Base-by-base conservation (phyloP, 2,113 vertebrate genomes). In the Cygnus atratus region DNA sequence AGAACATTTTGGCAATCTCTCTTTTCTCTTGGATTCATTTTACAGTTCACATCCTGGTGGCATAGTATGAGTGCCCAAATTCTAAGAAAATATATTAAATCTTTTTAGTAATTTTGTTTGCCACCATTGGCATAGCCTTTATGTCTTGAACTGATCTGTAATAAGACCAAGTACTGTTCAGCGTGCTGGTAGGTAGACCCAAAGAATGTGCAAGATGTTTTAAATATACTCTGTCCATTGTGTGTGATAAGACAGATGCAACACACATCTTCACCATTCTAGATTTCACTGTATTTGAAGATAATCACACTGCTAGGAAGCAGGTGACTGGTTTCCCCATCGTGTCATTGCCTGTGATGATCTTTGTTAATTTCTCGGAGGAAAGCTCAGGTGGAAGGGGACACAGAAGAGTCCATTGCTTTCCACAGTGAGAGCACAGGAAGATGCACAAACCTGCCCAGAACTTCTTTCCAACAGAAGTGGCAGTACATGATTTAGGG, bases 381-480 rank as follows among this genome's bases (percentile, higher is more conserved):
- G 67, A 87, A 82, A 95, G 66, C 54, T 58, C 67, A 66, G 44
- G 15, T 44, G 24, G 35, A 54, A 79, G 57, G 39, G 15, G 37
- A 5, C 17, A 10, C 24, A 33, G 46, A 41, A 72, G 17, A 13
- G 13, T 43, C 79, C 63, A 8, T 29, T 74, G 19, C n/a, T 66
- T 29, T 26, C 25, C 31, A 33, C 18, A 13, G 0, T 2, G 13
- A 35, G 26, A 12, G 26, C 33, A 10, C 1, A 67, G 12, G 37
- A 26, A 35, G 48, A 75, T 71, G 22, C 18, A 58, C 6, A 74
- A 74, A 11, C 57, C 24, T 84, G n/a, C 25, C 1, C 1, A 54
- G 29, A 41, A 15, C n/a, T 43, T 71, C 18, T 48, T 74, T 26
- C 5, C 4, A 16, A 67, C n/a, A 65, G 66, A 82, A 93, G 63